phyloP scores from a whole-genome alignment of 2,888 invertebrate species.

The Lasioglossum marginatum region DNA sequence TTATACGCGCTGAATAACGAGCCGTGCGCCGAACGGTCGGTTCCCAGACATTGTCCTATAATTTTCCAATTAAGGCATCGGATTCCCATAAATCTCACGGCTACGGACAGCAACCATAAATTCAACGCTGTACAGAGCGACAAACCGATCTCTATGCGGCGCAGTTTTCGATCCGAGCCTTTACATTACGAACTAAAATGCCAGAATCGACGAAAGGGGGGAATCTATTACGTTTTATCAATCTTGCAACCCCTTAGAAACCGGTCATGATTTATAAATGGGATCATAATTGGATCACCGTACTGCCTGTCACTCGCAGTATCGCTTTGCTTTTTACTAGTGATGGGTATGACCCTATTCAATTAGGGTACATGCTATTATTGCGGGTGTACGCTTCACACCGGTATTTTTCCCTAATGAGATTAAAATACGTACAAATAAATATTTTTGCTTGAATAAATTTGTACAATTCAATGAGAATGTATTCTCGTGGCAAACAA shows the following conservation, averaged over 20 bases:
- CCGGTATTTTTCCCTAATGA: too few relatives aligned
- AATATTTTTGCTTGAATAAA: too few relatives aligned
- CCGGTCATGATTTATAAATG: conserved; percentile 1
- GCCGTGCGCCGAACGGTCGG: conserved; percentile 48
- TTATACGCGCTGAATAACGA: conserved; percentile 69
- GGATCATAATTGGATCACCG: not conserved
- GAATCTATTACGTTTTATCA: conserved; percentile 25
- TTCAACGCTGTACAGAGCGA: conserved; percentile 65
- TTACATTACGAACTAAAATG: conserved; percentile 52
- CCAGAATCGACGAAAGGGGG: conserved; percentile 42
- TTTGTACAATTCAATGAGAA: too few relatives aligned
- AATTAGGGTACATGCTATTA: too few relatives aligned
- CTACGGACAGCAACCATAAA: conserved; percentile 74
- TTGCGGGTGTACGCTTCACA: too few relatives aligned
- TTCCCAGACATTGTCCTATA: conserved; percentile 76
- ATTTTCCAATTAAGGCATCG: conserved; percentile 79
- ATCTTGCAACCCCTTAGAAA: not conserved
- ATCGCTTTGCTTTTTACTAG: not conserved
- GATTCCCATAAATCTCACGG: conserved; percentile 75
- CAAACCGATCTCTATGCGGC: conserved; percentile 58
- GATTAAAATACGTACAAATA: too few relatives aligned
- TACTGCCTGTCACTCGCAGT: not conserved
- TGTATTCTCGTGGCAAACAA: too few relatives aligned
- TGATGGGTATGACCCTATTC: not conserved
- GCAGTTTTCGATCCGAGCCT: conserved; percentile 58